A percentile compares a stretch with the other conserved stretches of the same genome.
Conservation (phyloP, 2,113 vertebrate genomes). For the Calyptomena viridis region DNA sequence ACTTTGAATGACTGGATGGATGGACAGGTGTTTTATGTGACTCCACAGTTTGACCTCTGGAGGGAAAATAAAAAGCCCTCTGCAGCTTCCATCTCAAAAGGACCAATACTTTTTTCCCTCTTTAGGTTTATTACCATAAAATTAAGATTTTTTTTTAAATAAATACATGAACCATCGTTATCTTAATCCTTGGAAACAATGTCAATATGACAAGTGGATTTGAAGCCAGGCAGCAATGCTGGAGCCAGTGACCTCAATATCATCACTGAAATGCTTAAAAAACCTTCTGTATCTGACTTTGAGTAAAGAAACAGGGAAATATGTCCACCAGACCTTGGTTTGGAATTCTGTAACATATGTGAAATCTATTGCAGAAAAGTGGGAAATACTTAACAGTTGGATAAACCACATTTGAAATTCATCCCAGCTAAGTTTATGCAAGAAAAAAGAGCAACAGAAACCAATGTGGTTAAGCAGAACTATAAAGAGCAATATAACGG, state of each 20-base stretch:
- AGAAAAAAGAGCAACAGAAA: slow-evolving; percentile 77
- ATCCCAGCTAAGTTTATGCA: slow-evolving; percentile 77
- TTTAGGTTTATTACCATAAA: background rate
- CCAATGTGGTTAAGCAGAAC: slow-evolving; percentile 67
- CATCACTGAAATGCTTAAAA: slow-evolving; percentile 1
- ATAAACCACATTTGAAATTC: slow-evolving; percentile 81
- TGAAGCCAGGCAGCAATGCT: background rate
- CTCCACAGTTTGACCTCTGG: background rate
- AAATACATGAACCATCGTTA: background rate
- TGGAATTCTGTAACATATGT: slow-evolving; percentile 78
- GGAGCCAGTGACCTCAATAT: slow-evolving; percentile 45
- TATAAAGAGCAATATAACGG: slow-evolving; percentile 72
- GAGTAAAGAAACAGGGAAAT: slow-evolving; percentile 52
- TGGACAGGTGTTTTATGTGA: background rate
- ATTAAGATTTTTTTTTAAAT: background rate
- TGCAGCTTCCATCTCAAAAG: background rate
- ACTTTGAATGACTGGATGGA: background rate
- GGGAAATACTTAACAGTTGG: slow-evolving; percentile 78
- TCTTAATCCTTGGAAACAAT: slow-evolving; percentile 26
- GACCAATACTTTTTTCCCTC: background rate
- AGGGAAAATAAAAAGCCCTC: background rate
- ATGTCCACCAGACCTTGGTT: slow-evolving; percentile 72
- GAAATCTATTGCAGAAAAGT: slow-evolving; percentile 76
- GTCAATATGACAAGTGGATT: slow-evolving; percentile 11
- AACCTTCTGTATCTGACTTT: slow-evolving; percentile 40